Base-by-base conservation (phyloP, 2,113 vertebrate genomes). In the Corythoichthys intestinalis region DNA sequence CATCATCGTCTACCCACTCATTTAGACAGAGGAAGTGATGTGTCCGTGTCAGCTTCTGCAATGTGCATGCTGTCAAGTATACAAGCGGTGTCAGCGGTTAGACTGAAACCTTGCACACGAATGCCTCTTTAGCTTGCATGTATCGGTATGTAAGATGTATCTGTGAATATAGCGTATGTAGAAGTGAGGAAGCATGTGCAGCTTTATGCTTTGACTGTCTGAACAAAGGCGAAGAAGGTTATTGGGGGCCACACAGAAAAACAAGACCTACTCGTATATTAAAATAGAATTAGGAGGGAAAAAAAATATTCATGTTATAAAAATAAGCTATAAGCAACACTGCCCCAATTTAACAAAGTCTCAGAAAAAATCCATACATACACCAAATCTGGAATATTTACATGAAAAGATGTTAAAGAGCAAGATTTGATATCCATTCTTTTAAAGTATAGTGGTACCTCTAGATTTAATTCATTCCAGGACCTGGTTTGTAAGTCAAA, bases 21-120 rank as follows among this genome's bases (percentile, higher is more conserved):
- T 86, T 90, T 75, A 71, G 61, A 69, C 60, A 79, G 70, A 82
- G 89, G 88, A 91, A 89, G 73, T 83, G 73, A 20, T 69, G 38
- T 17, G 28, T 49, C 17, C 78, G 70, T 75, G 70, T 80, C 53
- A 78, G 34, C 61, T 78, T 65, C 73, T 79, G 3, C 54, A 41
- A 9, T 52, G 20, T 15, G 48, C 41, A 67, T 8, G 41, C 41
- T 47, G 60, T 62, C 41, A 28, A 28, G 60, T 14, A 1, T 28
- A 4, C 41, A 12, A 41, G 41, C 28, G 41, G 59, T 44, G 38
- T 61, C 10, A 0, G 61, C 7, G 61, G 20, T 35, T 34, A 37
- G 28, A 50, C 47, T 53, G 64, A 49, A 66, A 9, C 46, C 28
- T 9, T 65, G 17, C 39, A 12, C 38, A 38, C 37, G 11, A 7